Evolutionary conservation across 2,113 vertebrate species (phyloP), one percentile per base, ranked within the genome.

Genomic region (Platichthys stellatus): DNA sequence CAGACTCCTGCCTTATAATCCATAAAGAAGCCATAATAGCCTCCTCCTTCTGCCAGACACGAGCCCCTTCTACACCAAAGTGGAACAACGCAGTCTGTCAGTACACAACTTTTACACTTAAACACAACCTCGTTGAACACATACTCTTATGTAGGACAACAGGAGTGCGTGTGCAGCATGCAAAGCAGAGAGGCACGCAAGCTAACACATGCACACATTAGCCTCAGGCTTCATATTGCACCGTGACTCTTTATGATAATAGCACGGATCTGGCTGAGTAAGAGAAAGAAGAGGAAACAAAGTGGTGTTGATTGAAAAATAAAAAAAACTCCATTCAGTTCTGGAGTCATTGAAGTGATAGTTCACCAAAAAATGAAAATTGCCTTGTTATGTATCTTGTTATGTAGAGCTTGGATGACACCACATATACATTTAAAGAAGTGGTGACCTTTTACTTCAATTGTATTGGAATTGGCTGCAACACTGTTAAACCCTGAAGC

Each of bases 21-120:
- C 89, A 91, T 93, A 92, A 93, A 88, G 78, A 81, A 80, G 80
- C 80, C 72, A 63, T 92, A 91, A 93, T 89, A 88, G 83, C 80
- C 64, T 15, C 89, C 73, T 79, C 65, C 76, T 67, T 88, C 88
- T 86, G 81, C 72, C 60, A 87, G 88, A 87, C 83, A 84, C 28
- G 62, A 85, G 78, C 82, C 84, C 80, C 72, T 85, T 83, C 81
- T 76, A 87, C 73, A 81, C 49, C 74, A 82, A 84, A 87, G 87
- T 80, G 78, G 75, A 86, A 73, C 77, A 88, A 86, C 78, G 81
- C 64, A 49, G 67, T 47, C 66, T 26, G 51, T 69, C 70, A 68
- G 65, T 7, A 28, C 49, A 47, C 35, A 40, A 76, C 70, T 73
- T 78, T 78, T 64, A 79, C 69, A 23, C 28, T 66, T 64, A 53